Conservation (phyloP, 1,140 invertebrate species). For the Heliconius congener region DNA sequence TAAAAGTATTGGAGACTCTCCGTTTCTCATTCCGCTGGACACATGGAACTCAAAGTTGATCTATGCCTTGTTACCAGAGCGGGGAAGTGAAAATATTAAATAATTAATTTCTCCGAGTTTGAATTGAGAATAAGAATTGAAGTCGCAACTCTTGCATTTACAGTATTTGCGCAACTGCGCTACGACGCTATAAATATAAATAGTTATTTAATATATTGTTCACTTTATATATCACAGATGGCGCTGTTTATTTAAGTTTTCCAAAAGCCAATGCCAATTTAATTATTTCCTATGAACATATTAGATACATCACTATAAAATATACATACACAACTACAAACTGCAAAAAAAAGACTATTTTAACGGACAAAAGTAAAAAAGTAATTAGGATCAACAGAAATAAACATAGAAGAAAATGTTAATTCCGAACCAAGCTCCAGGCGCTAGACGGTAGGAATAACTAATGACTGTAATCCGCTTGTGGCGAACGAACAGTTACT, state of each 20-base stretch:
- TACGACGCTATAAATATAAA: no score
- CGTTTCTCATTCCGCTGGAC: no score
- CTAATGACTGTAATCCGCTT: conserved; percentile 77
- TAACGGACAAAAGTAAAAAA: conserved; percentile 21
- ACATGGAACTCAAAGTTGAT: no score
- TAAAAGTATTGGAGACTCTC: no score
- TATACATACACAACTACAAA: not conserved
- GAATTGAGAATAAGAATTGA: no score
- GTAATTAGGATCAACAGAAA: conserved; percentile 40
- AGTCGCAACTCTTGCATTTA: no score
- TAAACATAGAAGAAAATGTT: conserved; percentile 52
- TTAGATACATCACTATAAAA: not conserved
- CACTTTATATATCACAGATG: not conserved
- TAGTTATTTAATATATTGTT: not conserved
- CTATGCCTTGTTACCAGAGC: no score
- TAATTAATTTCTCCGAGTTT: no score
- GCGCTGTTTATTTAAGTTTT: not conserved
- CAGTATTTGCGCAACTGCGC: no score
- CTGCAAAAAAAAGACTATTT: not conserved
- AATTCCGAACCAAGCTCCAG: conserved; percentile 59
- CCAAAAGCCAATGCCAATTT: not conserved
- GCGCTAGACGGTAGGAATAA: conserved; percentile 74
- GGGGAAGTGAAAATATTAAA: no score
- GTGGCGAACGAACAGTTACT: conserved; percentile 57
- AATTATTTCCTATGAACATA: not conserved